Percentiles rank a stretch among this genome's conserved stretches.
These are phyloP conservation scores for Hypolimnas misippus DNA, from an alignment of 2,888 invertebrate genomes.

Conservation along the genomic window DNA sequence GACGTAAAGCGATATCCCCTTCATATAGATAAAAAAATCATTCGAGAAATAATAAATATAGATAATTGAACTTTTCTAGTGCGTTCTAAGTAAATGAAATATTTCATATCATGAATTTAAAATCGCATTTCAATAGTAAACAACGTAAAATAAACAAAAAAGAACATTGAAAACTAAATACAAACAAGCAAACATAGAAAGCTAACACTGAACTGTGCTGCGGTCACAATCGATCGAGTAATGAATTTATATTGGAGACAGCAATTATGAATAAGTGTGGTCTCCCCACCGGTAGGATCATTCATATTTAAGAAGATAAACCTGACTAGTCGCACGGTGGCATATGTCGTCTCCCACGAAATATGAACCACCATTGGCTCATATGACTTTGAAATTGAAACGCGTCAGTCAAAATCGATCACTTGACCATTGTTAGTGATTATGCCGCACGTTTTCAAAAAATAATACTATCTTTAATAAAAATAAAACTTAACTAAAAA, in stretches of 20 bases:
- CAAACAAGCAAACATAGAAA: slow-evolving; percentile 44
- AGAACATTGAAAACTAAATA: slow-evolving; percentile 32
- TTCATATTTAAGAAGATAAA: slow-evolving; percentile 71
- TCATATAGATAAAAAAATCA: too few species aligned
- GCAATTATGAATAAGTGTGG: slow-evolving; percentile 38
- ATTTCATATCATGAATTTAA: not conserved
- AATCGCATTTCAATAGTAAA: slow-evolving; percentile 2
- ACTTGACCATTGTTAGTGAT: slow-evolving; percentile 48
- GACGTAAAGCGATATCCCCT: too few species aligned
- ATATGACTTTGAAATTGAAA: slow-evolving; percentile 60
- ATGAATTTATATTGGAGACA: slow-evolving; percentile 44
- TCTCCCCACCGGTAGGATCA: slow-evolving; percentile 45
- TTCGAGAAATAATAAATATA: too few species aligned
- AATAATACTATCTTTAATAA: not conserved
- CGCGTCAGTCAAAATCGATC: slow-evolving; percentile 76
- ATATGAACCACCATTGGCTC: slow-evolving; percentile 51
- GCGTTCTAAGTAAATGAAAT: not conserved
- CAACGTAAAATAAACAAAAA: slow-evolving; percentile 29
- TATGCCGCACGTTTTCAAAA: slow-evolving; percentile 50
- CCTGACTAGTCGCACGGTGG: slow-evolving; percentile 51
- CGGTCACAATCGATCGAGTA: slow-evolving; percentile 51
- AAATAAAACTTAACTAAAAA: not conserved
- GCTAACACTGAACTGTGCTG: slow-evolving; percentile 50
- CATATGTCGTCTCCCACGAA: slow-evolving; percentile 64
- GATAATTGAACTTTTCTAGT: not conserved